These are phyloP conservation scores for Mormyrus lacerda DNA, from an alignment of 2,113 vertebrate species.

Conservation along the genomic window DNA sequence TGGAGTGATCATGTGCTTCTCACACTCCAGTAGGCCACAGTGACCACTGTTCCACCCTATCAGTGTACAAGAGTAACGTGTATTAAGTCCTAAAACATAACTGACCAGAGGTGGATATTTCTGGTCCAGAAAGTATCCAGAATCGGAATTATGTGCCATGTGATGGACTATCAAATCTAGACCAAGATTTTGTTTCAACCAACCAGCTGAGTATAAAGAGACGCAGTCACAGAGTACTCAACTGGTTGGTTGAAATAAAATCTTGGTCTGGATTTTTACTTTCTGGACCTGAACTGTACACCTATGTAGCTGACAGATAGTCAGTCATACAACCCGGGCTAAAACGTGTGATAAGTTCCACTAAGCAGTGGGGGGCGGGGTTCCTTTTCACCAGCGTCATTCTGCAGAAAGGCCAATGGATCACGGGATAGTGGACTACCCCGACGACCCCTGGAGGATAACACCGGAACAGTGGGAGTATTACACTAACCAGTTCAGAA, in stretches of 20 bases:
- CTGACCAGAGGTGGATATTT: not conserved
- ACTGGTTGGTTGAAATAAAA: not conserved
- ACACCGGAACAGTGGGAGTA: slow-evolving; percentile 91
- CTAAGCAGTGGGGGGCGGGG: not conserved
- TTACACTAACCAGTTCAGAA: slow-evolving; percentile 86
- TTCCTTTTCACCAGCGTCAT: slow-evolving; percentile 50
- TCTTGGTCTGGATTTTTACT: not conserved
- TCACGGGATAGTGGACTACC: slow-evolving; percentile 56
- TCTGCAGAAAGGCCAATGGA: slow-evolving; percentile 68
- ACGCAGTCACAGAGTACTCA: not conserved
- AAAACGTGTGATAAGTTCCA: not conserved
- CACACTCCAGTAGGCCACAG: not conserved
- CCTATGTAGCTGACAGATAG: not conserved
- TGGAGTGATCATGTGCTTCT: slow-evolving; percentile 46
- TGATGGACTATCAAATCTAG: too few relatives aligned
- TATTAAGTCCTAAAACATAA: not conserved
- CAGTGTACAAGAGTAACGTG: not conserved
- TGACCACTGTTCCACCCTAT: not conserved
- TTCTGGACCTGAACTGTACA: not conserved
- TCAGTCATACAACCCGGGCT: not conserved
- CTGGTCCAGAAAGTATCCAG: not conserved
- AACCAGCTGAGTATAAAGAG: not conserved
- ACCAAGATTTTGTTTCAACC: not conserved
- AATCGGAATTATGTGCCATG: too few relatives aligned
- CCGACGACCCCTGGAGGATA: slow-evolving; percentile 90